Evolutionary conservation across 1,140 invertebrate species (phyloP).

Genomic region (Heliothis virescens): DNA sequence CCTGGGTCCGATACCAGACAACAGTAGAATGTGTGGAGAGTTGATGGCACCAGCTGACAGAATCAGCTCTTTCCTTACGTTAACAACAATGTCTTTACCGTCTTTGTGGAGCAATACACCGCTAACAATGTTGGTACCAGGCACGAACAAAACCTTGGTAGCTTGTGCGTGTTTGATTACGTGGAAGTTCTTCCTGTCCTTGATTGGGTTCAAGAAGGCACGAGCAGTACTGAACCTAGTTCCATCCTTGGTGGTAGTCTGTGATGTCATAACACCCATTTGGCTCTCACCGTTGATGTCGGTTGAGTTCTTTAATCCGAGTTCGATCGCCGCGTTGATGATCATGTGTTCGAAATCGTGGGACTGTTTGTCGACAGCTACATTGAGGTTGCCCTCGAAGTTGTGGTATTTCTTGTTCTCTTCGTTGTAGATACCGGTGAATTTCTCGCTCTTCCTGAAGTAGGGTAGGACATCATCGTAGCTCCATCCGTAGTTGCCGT

Average conservation of each 20-base stretch:
- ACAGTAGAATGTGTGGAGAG: slow-evolving; percentile 90
- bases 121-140: slow-evolving; percentile 81
- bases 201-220: slow-evolving; percentile 85
- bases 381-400: slow-evolving; percentile 91
- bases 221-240: slow-evolving; percentile 77
- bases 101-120: slow-evolving; percentile 88
- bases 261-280: slow-evolving; percentile 77
- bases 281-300: slow-evolving; percentile 86
- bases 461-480: slow-evolving; percentile 81
- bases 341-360: slow-evolving; percentile 90
- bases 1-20: slow-evolving; percentile 91
- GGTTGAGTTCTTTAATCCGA: slow-evolving; percentile 89
- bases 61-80: slow-evolving; percentile 89
- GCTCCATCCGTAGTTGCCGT: slow-evolving; percentile 79
- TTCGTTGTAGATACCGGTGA: slow-evolving; percentile 86
- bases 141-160: slow-evolving; percentile 88
- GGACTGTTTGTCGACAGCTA: slow-evolving; percentile 90
- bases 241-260: slow-evolving; percentile 85
- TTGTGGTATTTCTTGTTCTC: slow-evolving; percentile 87
- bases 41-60: slow-evolving; percentile 90
- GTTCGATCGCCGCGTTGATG: slow-evolving; percentile 89
- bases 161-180: slow-evolving; percentile 88
- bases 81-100: slow-evolving; percentile 77
- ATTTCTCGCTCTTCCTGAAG: slow-evolving; percentile 87
- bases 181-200: slow-evolving; percentile 89